These are phyloP conservation scores for Hylomyscus alleni DNA, from an alignment of 2,797 vertebrate genomes.

Conservation along the genomic window DNA sequence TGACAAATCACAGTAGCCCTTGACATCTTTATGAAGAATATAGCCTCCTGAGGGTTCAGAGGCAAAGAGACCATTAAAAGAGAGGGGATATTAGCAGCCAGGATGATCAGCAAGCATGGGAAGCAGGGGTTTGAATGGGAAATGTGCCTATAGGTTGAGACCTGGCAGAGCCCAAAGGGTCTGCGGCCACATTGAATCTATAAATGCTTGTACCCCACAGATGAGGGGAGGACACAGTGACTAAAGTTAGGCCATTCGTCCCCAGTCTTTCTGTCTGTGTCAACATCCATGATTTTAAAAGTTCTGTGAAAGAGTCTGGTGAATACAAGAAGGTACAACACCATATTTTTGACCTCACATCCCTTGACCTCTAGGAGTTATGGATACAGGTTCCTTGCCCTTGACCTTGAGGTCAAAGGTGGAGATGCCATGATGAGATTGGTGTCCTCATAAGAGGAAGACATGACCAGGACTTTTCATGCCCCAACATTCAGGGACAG, in stretches of 20 bases:
- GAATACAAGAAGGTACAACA: not conserved
- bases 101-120: not conserved
- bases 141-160: not conserved
- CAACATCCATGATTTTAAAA: not conserved
- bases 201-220: not conserved
- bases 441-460: not conserved
- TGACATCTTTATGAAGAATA: constrained; percentile 33
- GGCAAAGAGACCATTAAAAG: not conserved
- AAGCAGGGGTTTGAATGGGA: not conserved
- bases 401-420: not conserved
- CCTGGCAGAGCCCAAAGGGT: not conserved
- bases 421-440: not conserved
- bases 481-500: not conserved
- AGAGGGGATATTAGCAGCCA: not conserved
- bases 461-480: not conserved
- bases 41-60: constrained; percentile 20
- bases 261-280: not conserved
- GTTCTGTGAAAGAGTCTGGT: not conserved
- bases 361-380: not conserved
- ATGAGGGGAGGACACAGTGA: not conserved
- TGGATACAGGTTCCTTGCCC: not conserved
- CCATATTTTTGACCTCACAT: not conserved
- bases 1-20: constrained; percentile 34
- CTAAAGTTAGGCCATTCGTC: not conserved
- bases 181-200: not conserved